A percentile compares a stretch with the other conserved stretches of the same genome.
phyloP scores from a whole-genome alignment of 2,888 invertebrate genomes.

The Saturnia japonica region DNA sequence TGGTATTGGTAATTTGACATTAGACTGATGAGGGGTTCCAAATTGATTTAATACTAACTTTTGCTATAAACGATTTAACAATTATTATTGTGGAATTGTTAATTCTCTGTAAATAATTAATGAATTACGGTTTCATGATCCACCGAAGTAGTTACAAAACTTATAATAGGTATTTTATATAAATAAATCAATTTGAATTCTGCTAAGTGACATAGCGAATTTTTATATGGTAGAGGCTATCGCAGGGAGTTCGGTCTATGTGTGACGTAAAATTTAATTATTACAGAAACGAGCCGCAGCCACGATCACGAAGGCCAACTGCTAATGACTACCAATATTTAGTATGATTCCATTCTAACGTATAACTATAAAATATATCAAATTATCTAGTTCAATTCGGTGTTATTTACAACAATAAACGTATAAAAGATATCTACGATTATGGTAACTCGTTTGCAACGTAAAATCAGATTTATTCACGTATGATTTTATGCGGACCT shows the following conservation, averaged over 20 bases:
- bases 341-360: constrained; percentile 62
- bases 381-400: constrained; percentile 60
- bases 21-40: neutral
- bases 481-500: constrained; percentile 80
- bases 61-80: neutral
- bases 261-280: constrained; percentile 78
- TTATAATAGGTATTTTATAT: constrained; percentile 25
- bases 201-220: constrained; percentile 67
- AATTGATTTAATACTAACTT: neutral
- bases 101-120: neutral
- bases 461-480: constrained; percentile 76
- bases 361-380: constrained; percentile 61
- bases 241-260: constrained; percentile 71
- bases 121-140: neutral
- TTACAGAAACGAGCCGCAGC: constrained; percentile 71
- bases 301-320: constrained; percentile 69
- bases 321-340: constrained; percentile 75
- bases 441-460: constrained; percentile 67
- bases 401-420: constrained; percentile 57
- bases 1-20: constrained; percentile 7
- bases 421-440: constrained; percentile 60
- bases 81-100: neutral
- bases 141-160: constrained; percentile 10
- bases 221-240: constrained; percentile 71
- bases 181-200: constrained; percentile 39